phyloP scores from a whole-genome alignment of 1,140 invertebrate genomes.

The Conus ventricosus region DNA sequence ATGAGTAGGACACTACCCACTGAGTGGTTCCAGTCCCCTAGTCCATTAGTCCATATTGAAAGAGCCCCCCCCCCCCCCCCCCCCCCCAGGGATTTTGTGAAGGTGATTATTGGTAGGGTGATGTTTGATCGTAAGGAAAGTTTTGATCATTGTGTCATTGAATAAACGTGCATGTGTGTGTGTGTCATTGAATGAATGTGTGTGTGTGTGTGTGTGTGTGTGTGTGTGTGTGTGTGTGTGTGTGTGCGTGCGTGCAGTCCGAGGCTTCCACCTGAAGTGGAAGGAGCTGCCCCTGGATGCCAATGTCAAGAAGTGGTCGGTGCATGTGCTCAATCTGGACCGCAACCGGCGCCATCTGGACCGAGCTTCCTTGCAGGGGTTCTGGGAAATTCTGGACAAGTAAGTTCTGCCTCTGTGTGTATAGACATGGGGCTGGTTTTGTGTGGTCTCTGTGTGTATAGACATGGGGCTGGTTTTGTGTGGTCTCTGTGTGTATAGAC shows the following conservation, averaged over 20 bases:
- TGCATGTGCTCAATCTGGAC: constrained; percentile 93
- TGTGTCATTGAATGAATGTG: too few species aligned
- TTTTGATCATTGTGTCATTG: too few species aligned
- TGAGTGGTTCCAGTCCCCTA: too few species aligned
- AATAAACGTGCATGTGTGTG: too few species aligned
- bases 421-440: neutral
- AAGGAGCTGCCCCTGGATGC: constrained; percentile 95
- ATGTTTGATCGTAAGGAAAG: too few species aligned
- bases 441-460: neutral
- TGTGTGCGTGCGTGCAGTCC: constrained; percentile 80
- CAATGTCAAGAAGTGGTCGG: constrained; percentile 97
- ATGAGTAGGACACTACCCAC: too few species aligned
- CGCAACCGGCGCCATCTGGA: constrained; percentile 96
- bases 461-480: neutral
- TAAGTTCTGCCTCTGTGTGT: constrained; percentile 73
- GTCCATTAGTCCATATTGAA: too few species aligned
- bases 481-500: neutral
- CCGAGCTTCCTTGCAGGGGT: constrained; percentile 93
- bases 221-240: too few species aligned
- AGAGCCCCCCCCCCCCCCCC: too few species aligned
- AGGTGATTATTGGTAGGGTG: too few species aligned
- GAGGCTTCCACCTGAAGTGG: constrained; percentile 98
- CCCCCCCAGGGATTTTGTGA: too few species aligned
- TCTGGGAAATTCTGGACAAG: constrained; percentile 98
- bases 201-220: too few species aligned